Percentiles rank a stretch among this genome's conserved stretches.
Evolutionary conservation across 2,797 vertebrate genomes (phyloP).

Genomic region (Micropoecilia bifurca): DNA sequence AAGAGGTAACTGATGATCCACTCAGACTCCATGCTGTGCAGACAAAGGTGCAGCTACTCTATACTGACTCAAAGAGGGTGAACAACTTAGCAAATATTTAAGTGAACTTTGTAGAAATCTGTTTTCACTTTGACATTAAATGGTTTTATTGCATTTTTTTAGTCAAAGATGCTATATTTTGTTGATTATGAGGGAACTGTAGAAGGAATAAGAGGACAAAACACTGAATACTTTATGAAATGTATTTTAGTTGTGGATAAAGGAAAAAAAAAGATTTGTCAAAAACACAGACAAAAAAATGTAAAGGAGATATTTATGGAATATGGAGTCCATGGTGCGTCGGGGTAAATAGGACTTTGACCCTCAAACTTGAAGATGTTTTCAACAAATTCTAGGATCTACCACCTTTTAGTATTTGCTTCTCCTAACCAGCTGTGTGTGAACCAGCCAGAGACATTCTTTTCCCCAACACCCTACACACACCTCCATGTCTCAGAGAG

Average conservation of each 20-base stretch:
- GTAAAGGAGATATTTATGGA: background rate
- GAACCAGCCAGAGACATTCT: background rate
- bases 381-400: no score
- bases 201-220: background rate
- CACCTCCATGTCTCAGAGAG: background rate
- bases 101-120: background rate
- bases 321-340: no score
- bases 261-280: background rate
- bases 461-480: constrained; percentile 5
- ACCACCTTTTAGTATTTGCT: background rate
- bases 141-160: background rate
- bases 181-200: background rate
- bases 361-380: no score
- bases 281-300: background rate
- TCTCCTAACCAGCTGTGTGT: constrained; percentile 1
- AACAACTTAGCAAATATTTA: background rate
- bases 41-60: background rate
- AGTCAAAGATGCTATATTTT: no score
- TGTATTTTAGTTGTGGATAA: background rate
- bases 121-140: background rate
- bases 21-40: background rate
- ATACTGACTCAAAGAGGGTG: background rate
- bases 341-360: no score
- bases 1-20: background rate
- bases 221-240: background rate